Evolutionary conservation across 2,113 vertebrate species (phyloP).

Genomic region (Prionailurus bengalensis): DNA sequence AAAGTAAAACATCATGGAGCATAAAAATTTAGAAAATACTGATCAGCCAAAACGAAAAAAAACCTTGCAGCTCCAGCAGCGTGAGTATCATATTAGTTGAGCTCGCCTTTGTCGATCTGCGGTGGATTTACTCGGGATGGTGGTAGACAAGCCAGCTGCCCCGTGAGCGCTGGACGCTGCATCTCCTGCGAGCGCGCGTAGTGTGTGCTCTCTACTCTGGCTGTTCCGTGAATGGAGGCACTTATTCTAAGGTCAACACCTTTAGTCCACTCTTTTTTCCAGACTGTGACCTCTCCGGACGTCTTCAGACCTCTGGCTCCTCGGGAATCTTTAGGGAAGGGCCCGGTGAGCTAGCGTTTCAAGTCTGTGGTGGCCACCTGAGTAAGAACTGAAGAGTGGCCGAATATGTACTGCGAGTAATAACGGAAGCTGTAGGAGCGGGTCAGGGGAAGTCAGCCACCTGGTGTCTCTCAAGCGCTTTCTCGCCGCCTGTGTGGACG

Average conservation of each 20-base stretch:
- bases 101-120: neutral
- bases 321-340: neutral
- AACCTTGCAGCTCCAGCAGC: neutral
- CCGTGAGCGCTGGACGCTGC: neutral
- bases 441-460: neutral
- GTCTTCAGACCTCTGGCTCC: neutral
- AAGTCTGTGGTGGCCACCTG: conserved; percentile 38
- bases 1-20: neutral
- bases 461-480: neutral
- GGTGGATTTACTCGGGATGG: neutral
- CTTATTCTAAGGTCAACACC: neutral
- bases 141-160: neutral
- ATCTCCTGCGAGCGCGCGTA: neutral
- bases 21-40: neutral
- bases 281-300: neutral
- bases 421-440: neutral
- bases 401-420: neutral
- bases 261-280: neutral
- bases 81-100: neutral
- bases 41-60: neutral
- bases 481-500: neutral
- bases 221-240: neutral
- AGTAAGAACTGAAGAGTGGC: neutral
- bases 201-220: neutral
- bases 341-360: neutral